Evolutionary conservation across 2,113 vertebrate species (phyloP).

Genomic region (Pelmatolapia mariae): DNA sequence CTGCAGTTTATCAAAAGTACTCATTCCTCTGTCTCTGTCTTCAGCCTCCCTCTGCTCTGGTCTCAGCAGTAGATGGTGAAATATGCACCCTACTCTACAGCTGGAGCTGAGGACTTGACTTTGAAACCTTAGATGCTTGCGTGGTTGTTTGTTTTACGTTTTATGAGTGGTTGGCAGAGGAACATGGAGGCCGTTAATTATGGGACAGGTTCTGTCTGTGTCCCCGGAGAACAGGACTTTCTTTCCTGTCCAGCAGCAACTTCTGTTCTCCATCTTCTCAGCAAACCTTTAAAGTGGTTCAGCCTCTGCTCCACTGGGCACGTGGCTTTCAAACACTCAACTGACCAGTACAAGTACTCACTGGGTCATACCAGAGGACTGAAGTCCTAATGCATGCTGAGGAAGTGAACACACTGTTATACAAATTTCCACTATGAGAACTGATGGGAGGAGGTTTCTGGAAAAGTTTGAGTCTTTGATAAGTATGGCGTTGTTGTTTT

Average conservation of each 20-base stretch:
- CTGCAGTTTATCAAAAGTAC: conserved; percentile 80
- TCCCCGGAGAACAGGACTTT: conserved; percentile 15
- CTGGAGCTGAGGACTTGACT: conserved; percentile 75
- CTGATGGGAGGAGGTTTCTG: background rate
- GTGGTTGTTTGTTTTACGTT: conserved; percentile 64
- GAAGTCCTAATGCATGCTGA: background rate
- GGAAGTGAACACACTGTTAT: background rate
- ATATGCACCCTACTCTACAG: conserved; percentile 72
- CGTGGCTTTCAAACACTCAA: background rate
- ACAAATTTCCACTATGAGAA: background rate
- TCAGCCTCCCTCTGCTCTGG: conserved; percentile 71
- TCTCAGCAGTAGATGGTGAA: conserved; percentile 62
- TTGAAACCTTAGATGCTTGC: conserved; percentile 81
- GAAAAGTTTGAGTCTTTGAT: background rate
- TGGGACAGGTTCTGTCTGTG: conserved; percentile 2
- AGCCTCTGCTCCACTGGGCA: background rate
- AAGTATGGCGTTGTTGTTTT: background rate
- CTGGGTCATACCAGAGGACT: background rate
- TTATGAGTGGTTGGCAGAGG: conserved; percentile 64
- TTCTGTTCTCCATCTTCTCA: background rate
- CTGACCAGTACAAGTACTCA: background rate
- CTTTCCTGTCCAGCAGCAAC: background rate
- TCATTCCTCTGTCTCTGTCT: conserved; percentile 59
- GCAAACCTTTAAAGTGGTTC: conserved; percentile 17
- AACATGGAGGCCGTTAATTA: conserved; percentile 66